Evolutionary conservation across 2,113 vertebrate species (phyloP).

Genomic region (Gyps fulvus): DNA sequence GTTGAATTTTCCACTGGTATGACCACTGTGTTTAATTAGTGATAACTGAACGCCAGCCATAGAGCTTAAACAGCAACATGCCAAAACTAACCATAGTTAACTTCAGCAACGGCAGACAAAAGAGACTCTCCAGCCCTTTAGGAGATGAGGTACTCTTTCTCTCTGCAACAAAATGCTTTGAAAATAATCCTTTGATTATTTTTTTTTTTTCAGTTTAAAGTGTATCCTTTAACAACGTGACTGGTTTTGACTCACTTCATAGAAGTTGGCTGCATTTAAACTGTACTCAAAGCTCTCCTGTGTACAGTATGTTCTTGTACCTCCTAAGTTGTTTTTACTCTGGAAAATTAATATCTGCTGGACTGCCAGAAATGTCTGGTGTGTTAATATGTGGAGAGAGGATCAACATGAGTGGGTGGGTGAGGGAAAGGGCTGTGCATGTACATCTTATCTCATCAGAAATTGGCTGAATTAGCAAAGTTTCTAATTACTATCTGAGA

Average conservation of each 20-base stretch:
- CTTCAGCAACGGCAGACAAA: constrained; percentile 45
- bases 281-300: constrained; percentile 5
- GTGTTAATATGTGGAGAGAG: background rate
- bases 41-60: constrained; percentile 9
- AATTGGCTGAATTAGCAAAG: background rate
- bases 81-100: constrained; percentile 36
- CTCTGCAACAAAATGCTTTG: constrained; percentile 21
- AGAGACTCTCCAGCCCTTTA: constrained; percentile 3
- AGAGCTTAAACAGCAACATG: background rate
- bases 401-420: background rate
- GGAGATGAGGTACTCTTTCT: background rate
- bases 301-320: constrained; percentile 57
- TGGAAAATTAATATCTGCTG: constrained; percentile 50
- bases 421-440: background rate
- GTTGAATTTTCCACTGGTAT: constrained; percentile 30
- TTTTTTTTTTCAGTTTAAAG: constrained; percentile 1
- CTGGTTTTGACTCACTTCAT: constrained; percentile 31
- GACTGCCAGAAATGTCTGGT: background rate
- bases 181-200: constrained; percentile 15
- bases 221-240: constrained; percentile 17
- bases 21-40: constrained; percentile 54
- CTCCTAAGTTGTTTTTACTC: constrained; percentile 44
- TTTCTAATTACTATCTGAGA: background rate
- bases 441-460: background rate
- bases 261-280: constrained; percentile 47